A percentile compares a stretch with the other conserved stretches of the same genome.
Evolutionary conservation across 2,797 vertebrate genomes (phyloP).

Genomic region (Molossus molossus): DNA sequence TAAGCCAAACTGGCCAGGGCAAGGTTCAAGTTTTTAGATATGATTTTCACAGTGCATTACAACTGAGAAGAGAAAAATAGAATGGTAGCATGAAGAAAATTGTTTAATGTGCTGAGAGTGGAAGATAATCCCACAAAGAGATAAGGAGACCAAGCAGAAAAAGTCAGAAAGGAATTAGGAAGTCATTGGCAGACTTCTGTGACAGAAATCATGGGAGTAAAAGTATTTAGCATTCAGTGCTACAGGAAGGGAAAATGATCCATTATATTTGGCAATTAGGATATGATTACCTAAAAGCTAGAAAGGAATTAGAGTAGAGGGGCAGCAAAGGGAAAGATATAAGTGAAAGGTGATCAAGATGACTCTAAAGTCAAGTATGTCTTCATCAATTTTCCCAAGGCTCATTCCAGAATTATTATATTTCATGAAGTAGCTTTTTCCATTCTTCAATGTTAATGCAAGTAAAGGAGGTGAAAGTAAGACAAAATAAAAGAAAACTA

Average conservation of each 20-base stretch:
- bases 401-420: background rate
- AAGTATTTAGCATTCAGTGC: background rate
- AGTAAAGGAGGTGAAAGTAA: background rate
- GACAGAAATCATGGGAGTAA: background rate
- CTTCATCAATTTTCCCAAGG: background rate
- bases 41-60: background rate
- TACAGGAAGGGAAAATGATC: background rate
- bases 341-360: background rate
- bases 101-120: background rate
- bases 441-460: background rate
- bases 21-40: background rate
- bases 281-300: background rate
- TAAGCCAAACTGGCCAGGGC: no score
- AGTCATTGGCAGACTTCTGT: background rate
- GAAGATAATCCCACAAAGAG: background rate
- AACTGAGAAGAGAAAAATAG: background rate
- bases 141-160: background rate
- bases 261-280: background rate
- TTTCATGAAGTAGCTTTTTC: conserved; percentile 10
- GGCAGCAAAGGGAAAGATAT: background rate
- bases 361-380: background rate
- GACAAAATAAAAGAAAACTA: background rate
- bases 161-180: background rate
- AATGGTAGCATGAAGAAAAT: fast-evolving
- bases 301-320: background rate